Conservation (phyloP, 2,888 invertebrate species). For the Stomorhina lunata region DNA sequence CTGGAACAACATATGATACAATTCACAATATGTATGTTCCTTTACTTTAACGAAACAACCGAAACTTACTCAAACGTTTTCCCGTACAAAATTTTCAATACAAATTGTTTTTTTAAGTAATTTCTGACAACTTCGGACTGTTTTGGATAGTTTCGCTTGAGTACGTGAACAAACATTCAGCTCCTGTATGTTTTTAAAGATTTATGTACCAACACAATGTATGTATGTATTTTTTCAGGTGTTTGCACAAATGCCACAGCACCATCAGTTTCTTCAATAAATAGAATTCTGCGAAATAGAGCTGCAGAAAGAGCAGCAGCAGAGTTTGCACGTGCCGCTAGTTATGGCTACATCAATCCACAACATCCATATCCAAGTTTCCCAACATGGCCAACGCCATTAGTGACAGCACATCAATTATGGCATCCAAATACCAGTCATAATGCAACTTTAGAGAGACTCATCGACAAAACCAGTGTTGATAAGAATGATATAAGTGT, state of each 20-base stretch:
- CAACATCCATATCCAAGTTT: conserved; percentile 85
- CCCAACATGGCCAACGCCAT: conserved; percentile 81
- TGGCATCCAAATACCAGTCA: conserved; percentile 81
- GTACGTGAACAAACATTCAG: no score
- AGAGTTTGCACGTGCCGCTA: conserved; percentile 95
- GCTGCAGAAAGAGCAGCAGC: conserved; percentile 98
- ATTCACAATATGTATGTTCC: no score
- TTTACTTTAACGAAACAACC: no score
- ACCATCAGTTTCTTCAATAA: conserved; percentile 98
- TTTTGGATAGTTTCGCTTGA: no score
- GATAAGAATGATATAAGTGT: conserved; percentile 79
- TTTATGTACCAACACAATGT: no score
- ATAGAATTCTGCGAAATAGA: conserved; percentile 95
- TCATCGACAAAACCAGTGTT: not conserved
- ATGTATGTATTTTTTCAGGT: conserved; percentile 84
- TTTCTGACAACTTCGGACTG: no score
- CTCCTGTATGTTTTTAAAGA: no score
- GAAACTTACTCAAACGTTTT: no score
- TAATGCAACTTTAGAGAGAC: conserved; percentile 8
- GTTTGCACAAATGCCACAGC: conserved; percentile 97
- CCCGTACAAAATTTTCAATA: no score
- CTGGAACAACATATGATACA: no score
- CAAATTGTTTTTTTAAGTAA: no score
- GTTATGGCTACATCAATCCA: conserved; percentile 91
- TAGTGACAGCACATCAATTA: conserved; percentile 79